phyloP scores from a whole-genome alignment of 2,888 invertebrate genomes.

The Eledona agricola region DNA sequence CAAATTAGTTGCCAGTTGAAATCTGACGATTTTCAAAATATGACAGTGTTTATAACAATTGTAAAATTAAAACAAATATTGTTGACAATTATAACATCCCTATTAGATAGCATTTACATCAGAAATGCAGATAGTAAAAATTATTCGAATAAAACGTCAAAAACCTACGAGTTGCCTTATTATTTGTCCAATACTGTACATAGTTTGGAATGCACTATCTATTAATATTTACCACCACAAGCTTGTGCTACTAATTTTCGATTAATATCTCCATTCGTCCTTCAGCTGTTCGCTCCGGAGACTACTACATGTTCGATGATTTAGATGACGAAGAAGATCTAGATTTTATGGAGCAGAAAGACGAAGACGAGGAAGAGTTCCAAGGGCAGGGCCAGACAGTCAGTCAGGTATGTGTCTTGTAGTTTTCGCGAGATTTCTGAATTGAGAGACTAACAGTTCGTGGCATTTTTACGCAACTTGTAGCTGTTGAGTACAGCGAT shows the following conservation, averaged over 20 bases:
- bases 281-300: slow-evolving; percentile 95
- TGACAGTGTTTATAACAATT: too few species aligned
- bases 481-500: slow-evolving; percentile 81
- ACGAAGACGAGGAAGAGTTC: slow-evolving; percentile 48
- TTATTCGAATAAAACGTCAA: too few species aligned
- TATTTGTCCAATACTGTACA: too few species aligned
- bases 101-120: too few species aligned
- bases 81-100: too few species aligned
- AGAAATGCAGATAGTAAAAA: too few species aligned
- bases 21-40: too few species aligned
- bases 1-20: too few species aligned
- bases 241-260: slow-evolving; percentile 37
- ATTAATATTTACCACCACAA: slow-evolving; percentile 1
- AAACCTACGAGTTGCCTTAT: too few species aligned
- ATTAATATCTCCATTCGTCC: slow-evolving; percentile 37
- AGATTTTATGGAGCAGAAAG: slow-evolving; percentile 64
- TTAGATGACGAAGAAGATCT: slow-evolving; percentile 82
- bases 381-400: slow-evolving; percentile 47
- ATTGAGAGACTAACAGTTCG: slow-evolving; percentile 16
- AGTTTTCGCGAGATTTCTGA: too few species aligned
- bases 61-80: too few species aligned
- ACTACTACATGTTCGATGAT: slow-evolving; percentile 99
- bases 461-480: slow-evolving; percentile 39
- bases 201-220: neutral
- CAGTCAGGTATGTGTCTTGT: slow-evolving; percentile 50